Evolutionary conservation across 2,888 invertebrate genomes (phyloP), one percentile per base, ranked within the genome.

Genomic region (Chrysotoxum bicinctum): DNA sequence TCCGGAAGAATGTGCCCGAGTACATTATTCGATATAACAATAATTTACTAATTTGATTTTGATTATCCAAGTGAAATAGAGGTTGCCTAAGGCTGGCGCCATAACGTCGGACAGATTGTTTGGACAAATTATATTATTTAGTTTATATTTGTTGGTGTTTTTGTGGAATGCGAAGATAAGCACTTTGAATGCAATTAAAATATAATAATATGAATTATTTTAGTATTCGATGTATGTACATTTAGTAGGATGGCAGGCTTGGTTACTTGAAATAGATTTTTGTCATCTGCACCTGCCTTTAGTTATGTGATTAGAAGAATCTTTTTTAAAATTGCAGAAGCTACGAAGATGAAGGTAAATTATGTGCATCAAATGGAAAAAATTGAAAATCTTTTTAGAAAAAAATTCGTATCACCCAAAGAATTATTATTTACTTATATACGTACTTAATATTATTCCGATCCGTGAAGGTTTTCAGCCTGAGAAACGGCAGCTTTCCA

Each of bases 21-120:
- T 73, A 73, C 72, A 54, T 43, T 43, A 50, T 48, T 66, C 56
- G 50, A 70, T 70, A 70, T 58, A 84, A 79, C 70, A 74, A 66
- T 79, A 84, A 64, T 79, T 84, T 70, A 79, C 58, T 79, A 84
- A 84, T 84, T 84, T 70, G 79, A 69, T 75, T 79, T 84, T 84
- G 79, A 84, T 84, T 83, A 83, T 83, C 69, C 69, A 64, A 69
- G 64, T 64, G 78, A 54, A 78, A 64, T 43, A 58, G 21, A 21
- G 60, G 60, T 73, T 58, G 40, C 32, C 35, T 50, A 30, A 45
- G 30, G 64, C 30, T 56, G 82, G 77, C 82, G 82, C 77, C 82
- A 62, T 26, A 23, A 21, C 52, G 43, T 56, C 54, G 45, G 37
- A 56, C 54, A 37, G 1, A 54, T 54, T 19, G 19, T 10, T 43